Base-by-base conservation (phyloP, 2,888 invertebrate genomes). In the Leptopterna dolabrata region DNA sequence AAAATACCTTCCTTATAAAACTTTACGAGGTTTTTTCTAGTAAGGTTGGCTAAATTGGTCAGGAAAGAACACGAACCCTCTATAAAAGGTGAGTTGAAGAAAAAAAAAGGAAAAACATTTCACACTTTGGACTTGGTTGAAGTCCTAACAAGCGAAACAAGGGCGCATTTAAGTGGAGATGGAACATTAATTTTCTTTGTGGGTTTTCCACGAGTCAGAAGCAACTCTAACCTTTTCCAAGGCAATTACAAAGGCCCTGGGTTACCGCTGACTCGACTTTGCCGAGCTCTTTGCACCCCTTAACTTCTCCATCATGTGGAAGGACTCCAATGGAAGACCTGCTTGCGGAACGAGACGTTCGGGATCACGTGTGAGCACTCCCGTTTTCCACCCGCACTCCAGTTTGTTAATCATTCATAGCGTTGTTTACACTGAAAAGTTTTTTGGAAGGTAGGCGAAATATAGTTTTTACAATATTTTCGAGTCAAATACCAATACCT, bases 111-210 rank as follows among this genome's bases (percentile, higher is more conserved):
- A 30, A 30, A 73, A 73, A 73, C 27, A 11, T 73, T 73, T 41
- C 73, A 73, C 73, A 73, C 36, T 73, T 24, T n/a, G 19, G 73
- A 73, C 73, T 30, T 16, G 9, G 78, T 78, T 47, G 24, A 70
- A 41, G 41, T 41, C 83, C 63, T 83, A 83, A 83, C 83, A 70
- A 83, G 83, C 63, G 83, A 70, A 83, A 55, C 83, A 41, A 41
- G 78, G 63, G 24, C 30, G 63, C 83, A 83, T 83, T 83, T 83
- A 83, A 83, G 43, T 70, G 70, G 70, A n/a, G 83, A 41, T 2
- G 16, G 63, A 11, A 70, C 83, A 83, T 83, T 83, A 83, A 83
- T 83, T 81, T 83, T 70, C 70, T 83, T 83, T 63, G 83, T 71
- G 83, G 81, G 63, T 0, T 41, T 73, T 73, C 30, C 73, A 0